These are phyloP conservation scores for Corynorhinus townsendii DNA, from an alignment of 2,113 vertebrate genomes.

Conservation along the genomic window DNA sequence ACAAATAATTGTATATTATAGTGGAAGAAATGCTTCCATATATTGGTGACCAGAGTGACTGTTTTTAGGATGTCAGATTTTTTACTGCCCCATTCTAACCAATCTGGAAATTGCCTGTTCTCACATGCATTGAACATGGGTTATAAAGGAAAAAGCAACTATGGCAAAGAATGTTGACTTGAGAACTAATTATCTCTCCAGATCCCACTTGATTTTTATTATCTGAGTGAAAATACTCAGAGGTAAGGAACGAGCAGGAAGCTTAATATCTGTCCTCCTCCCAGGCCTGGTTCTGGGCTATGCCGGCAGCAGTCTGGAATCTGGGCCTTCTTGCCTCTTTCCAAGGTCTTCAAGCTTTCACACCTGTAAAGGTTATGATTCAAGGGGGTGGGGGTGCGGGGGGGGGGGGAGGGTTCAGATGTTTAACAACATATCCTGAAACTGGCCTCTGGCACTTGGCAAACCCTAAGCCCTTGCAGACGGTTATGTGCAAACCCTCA, in stretches of 20 bases:
- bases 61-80: background rate
- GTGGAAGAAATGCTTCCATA: background rate
- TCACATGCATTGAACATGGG: background rate
- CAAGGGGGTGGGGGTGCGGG: fast-evolving
- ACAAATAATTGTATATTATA: background rate
- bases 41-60: background rate
- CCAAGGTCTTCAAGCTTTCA: background rate
- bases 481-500: background rate
- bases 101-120: background rate
- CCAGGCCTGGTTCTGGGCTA: background rate
- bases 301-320: background rate
- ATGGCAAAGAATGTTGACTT: background rate
- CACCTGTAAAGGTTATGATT: fast-evolving
- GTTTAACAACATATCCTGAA: background rate
- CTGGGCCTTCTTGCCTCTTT: background rate
- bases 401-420: fast-evolving
- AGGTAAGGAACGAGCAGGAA: background rate
- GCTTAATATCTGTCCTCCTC: fast-evolving
- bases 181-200: background rate
- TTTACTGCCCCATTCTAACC: background rate
- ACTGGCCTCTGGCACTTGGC: fast-evolving
- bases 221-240: background rate
- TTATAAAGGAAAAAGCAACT: background rate
- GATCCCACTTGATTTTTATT: background rate
- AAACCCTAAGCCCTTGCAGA: background rate